Evolutionary conservation across 2,113 vertebrate genomes (phyloP), one percentile per base, ranked within the genome.

Genomic region (Zootoca vivipara): DNA sequence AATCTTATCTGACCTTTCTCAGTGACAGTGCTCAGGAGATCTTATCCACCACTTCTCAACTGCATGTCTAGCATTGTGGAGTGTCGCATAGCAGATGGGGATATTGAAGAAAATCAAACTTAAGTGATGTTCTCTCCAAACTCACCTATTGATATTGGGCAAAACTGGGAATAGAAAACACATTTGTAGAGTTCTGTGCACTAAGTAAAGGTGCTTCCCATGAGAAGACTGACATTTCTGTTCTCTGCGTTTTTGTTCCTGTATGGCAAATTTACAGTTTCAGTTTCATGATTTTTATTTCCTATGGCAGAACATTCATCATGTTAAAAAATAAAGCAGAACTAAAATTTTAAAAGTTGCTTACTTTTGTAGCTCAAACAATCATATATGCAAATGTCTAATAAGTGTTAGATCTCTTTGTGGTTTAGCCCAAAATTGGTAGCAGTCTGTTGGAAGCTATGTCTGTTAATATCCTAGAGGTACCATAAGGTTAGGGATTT

Each of bases 1-100:
- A 87, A 74, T 87, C 64, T 83, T 83, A 64, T 88, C 72, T 88
- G 80, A 77, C 80, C 80, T 83, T 88, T 83, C 87, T 78, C 62
- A 67, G 72, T 78, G 62, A 83, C 72, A 77, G 42, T 16, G 33
- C 80, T 81, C 67, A 73, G 26, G 78, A 87, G 78, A 81, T 87
- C 67, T 77, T 88, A 77, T 83, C 72, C n/a, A 52, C 22, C 9
- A 67, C 42, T 75, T 82, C 56, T 82, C 35, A 77, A 56, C 70
- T 35, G 40, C 40, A 35, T 56, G 33, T 35, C 80, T 67, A 77
- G 72, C 22, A 83, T 8, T 83, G 81, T 83, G 58, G 72, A 77
- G 78, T 28, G 8, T 22, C n/a, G 24, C 13, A 33, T 38, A 24
- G 77, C 22, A 18, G 16, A 77, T 33, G 30, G 73, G 72, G 15